Evolutionary conservation across 1,140 invertebrate genomes (phyloP).

Genomic region (Dufourea novaeangliae): DNA sequence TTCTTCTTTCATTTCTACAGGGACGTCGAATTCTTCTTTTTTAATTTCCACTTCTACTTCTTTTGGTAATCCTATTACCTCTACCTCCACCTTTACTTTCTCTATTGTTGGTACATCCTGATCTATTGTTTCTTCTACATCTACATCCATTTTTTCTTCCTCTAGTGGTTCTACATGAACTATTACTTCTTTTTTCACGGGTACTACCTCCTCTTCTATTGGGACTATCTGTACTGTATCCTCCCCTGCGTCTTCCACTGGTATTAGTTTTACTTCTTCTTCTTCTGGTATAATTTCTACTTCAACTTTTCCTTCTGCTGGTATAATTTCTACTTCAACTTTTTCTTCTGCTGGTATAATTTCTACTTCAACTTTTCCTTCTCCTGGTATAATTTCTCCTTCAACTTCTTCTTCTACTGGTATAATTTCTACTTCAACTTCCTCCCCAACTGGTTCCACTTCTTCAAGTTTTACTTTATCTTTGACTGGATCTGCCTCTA

Average conservation of each 20-base stretch:
- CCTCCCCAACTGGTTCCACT: neutral
- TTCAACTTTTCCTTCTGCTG: neutral
- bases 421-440: neutral
- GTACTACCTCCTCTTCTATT: neutral
- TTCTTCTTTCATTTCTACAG: conserved; percentile 1
- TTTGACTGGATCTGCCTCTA: neutral
- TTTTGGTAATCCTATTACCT: neutral
- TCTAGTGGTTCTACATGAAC: neutral
- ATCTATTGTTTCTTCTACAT: neutral
- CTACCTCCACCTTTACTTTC: neutral
- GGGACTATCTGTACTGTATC: too few relatives aligned
- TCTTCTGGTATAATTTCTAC: conserved; percentile 1
- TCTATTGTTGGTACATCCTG: neutral
- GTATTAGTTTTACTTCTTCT: neutral
- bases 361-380: neutral
- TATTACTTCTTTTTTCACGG: neutral
- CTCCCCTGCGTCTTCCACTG: neutral
- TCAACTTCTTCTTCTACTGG: neutral
- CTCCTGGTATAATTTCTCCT: neutral
- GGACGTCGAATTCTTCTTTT: conserved; percentile 6
- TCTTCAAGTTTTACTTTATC: neutral
- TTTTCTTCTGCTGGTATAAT: neutral
- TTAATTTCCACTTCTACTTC: neutral
- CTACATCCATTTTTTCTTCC: conserved; percentile 1
- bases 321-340: neutral